phyloP scores from a whole-genome alignment of 2,113 vertebrate species.

The Eublepharis macularius region DNA sequence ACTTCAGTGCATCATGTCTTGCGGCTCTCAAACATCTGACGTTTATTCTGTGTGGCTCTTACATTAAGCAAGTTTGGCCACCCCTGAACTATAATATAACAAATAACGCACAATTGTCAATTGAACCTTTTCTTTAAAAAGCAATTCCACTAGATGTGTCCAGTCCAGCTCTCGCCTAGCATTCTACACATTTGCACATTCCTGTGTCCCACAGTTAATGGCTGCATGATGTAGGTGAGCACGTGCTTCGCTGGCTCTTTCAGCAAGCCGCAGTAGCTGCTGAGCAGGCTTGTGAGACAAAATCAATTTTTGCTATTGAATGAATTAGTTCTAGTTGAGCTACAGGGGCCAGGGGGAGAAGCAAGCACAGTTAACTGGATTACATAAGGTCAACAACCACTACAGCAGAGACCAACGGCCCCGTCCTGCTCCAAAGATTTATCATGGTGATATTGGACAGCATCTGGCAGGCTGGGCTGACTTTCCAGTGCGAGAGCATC shows the following conservation, averaged over 20 bases:
- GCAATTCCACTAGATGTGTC: background rate
- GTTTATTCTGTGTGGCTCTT: no score
- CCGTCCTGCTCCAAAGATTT: background rate
- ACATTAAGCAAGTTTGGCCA: no score
- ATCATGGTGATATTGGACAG: background rate
- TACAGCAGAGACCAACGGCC: background rate
- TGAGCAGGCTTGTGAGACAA: background rate
- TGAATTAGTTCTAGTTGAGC: constrained; percentile 15
- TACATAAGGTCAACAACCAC: background rate
- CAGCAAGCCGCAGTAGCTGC: background rate
- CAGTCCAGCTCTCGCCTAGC: background rate
- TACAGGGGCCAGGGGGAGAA: background rate
- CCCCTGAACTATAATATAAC: no score
- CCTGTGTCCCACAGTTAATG: background rate
- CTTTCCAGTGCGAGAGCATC: background rate
- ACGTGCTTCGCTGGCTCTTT: background rate
- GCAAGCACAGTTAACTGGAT: background rate
- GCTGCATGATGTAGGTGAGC: background rate
- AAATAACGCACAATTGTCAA: no score
- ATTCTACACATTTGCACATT: background rate
- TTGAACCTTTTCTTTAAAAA: no score
- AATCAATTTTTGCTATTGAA: constrained; percentile 21
- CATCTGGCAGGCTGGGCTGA: background rate
- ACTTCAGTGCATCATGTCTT: no score
- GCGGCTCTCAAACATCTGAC: no score